phyloP scores from a whole-genome alignment of 2,888 invertebrate genomes.

The Galerucella pusilla region DNA sequence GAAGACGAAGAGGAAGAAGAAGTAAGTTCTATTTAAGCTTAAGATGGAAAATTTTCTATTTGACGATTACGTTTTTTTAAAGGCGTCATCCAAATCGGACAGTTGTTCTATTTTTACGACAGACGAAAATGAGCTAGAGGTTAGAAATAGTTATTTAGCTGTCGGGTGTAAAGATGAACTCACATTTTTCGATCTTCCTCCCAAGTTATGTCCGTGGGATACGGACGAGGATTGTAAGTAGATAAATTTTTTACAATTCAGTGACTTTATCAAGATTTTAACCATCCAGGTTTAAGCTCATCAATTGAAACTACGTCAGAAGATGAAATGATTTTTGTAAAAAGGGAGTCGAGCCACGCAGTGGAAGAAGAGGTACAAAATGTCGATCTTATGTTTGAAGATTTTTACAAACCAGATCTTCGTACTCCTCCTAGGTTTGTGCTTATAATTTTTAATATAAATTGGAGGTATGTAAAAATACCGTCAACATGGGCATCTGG shows the following conservation, averaged over 20 bases:
- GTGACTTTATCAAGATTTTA: background rate
- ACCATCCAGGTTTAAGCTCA: conserved; percentile 39
- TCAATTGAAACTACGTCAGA: conserved; percentile 48
- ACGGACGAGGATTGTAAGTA: conserved; percentile 44
- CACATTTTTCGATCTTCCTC: conserved; percentile 49
- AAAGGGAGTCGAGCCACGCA: background rate
- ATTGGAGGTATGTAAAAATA: too few species aligned
- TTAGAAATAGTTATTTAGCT: conserved; percentile 47
- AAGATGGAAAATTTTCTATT: conserved; percentile 3
- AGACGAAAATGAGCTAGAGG: conserved; percentile 1
- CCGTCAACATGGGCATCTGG: too few species aligned
- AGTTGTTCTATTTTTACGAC: background rate
- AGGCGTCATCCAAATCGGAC: background rate
- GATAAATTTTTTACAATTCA: too few species aligned
- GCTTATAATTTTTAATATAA: too few species aligned
- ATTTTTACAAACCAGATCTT: conserved; percentile 50
- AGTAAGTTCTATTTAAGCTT: background rate
- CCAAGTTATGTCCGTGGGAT: conserved; percentile 43
- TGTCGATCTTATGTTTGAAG: conserved; percentile 24
- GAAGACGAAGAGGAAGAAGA: conserved; percentile 28
- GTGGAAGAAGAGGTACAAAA: background rate
- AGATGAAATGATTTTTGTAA: conserved; percentile 22
- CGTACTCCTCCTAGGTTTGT: background rate
- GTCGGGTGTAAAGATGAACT: conserved; percentile 42
- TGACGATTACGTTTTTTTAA: conserved; percentile 6